A percentile compares a stretch with the other conserved stretches of the same genome.
Conservation (phyloP, 2,888 invertebrate species). For the Scaptomyza polygonia region DNA sequence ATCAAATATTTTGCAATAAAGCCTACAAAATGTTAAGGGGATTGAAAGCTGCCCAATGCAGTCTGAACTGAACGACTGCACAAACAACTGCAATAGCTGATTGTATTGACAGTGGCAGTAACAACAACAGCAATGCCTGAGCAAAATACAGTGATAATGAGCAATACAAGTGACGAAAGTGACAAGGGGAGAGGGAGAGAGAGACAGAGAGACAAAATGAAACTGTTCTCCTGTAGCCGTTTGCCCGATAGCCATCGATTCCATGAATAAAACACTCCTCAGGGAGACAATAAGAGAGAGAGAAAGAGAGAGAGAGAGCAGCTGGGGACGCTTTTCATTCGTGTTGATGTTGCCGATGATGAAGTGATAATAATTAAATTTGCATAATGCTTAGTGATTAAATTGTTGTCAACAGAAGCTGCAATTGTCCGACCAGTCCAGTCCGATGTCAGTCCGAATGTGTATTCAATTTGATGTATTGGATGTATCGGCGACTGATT, state of each 20-base stretch:
- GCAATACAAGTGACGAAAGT: conserved; percentile 40
- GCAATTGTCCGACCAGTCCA: conserved; percentile 33
- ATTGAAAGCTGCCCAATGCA: conserved; percentile 19
- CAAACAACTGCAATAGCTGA: conserved; percentile 67
- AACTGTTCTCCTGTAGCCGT: conserved; percentile 50
- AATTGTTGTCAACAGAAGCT: conserved; percentile 67
- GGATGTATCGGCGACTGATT: conserved; percentile 42
- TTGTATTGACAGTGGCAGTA: conserved; percentile 60
- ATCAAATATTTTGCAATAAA: conserved; percentile 28
- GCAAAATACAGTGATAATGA: conserved; percentile 54
- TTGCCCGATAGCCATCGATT: conserved; percentile 69
- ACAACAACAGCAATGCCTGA: conserved; percentile 19
- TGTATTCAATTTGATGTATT: conserved; percentile 43
- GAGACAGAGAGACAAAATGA: conserved; percentile 11
- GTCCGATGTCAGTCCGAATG: not conserved
- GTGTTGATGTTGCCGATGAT: conserved; percentile 66
- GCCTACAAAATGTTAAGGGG: conserved; percentile 2
- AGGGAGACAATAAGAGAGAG: not conserved
- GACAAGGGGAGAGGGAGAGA: not conserved
- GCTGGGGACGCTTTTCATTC: conserved; percentile 39
- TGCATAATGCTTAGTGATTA: conserved; percentile 80
- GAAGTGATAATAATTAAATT: conserved; percentile 81
- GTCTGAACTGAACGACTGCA: conserved; percentile 48
- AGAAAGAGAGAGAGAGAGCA: conserved; percentile 2
- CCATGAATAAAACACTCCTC: conserved; percentile 53